Base-by-base conservation (phyloP, 2,888 invertebrate species). In the Euplexia lucipara region DNA sequence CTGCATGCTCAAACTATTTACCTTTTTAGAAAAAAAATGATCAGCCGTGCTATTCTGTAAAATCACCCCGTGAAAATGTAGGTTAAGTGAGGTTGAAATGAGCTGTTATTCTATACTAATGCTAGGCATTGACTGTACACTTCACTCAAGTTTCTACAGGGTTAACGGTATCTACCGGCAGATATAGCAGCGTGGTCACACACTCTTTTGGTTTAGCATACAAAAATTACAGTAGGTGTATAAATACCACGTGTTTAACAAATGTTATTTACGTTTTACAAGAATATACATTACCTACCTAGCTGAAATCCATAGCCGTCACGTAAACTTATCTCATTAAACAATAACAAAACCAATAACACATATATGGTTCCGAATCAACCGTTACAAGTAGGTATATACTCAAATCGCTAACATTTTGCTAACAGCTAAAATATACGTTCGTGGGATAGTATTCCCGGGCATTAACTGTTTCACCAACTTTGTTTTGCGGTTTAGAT, bases 381-480 rank as follows among this genome's bases (percentile, higher is more conserved):
- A 74, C 41, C 44, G 45, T 56, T 51, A 68, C 63, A 53, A 37
- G 52, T n/a, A n/a, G n/a, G n/a, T 48, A 63, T 64, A 78, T 78
- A 26, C 41, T 59, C 62, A 68, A 82, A 79, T 70, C 66, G 72
- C 59, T 76, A 69, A 64, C 76, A 82, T 79, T 75, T 79, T 72
- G 77, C 82, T 82, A 79, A 79, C 80, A 72, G 69, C 77, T 69
- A 76, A 63, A 73, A 73, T 82, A 76, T 79, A 79, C 77, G 69
- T 72, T 76, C 69, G 42, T 69, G 47, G 66, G 78, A 79, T 73
- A 79, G 72, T 72, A 82, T 76, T 82, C 65, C n/a, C 54, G 58
- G 34, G 81, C 65, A 76, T 82, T 80, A 76, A 79, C 72, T 70
- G 44, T 52, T 62, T 8, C 7, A 51, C 67, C 34, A 68, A 47